phyloP scores from a whole-genome alignment of 2,888 invertebrate genomes.

The Onthophagus sagittarius region DNA sequence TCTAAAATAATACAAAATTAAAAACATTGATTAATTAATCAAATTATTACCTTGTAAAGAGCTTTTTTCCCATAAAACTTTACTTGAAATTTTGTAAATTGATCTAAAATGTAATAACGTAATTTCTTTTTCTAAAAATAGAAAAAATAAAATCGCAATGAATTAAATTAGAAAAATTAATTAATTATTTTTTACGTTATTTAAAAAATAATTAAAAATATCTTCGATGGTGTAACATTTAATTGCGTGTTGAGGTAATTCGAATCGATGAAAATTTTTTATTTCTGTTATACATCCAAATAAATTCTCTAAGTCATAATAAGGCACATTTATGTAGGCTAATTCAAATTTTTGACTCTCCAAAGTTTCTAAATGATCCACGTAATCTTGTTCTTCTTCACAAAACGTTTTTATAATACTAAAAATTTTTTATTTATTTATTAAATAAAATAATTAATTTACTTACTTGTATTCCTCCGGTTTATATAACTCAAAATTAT shows the following conservation, averaged over 20 bases:
- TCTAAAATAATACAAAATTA: conserved; percentile 1
- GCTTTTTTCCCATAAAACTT: conserved; percentile 17
- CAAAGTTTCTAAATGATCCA: conserved; percentile 17
- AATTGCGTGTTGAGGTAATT: conserved; percentile 6
- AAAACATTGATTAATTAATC: neutral
- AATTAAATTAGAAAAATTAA: neutral
- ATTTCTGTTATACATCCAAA: conserved; percentile 19
- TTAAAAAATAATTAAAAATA: conserved; percentile 9
- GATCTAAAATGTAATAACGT: conserved; percentile 21
- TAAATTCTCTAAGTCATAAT: conserved; percentile 17
- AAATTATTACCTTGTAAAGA: conserved; percentile 15
- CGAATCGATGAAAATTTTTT: conserved; percentile 14
- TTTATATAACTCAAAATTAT: neutral
- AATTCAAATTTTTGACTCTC: conserved; percentile 5
- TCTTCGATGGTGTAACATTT: conserved; percentile 10
- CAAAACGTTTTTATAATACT: conserved; percentile 17
- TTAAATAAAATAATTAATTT: conserved; percentile 6
- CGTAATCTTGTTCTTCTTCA: conserved; percentile 18
- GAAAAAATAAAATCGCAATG: too few species aligned
- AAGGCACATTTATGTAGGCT: conserved; percentile 5
- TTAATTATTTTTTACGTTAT: neutral
- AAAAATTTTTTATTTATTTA: conserved; percentile 4
- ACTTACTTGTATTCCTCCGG: conserved; percentile 4
- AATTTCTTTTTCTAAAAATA: conserved; percentile 14
- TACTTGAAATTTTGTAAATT: conserved; percentile 18